Percentiles rank a stretch among this genome's conserved stretches.
Conservation (phyloP, 2,113 vertebrate genomes). For the Phoxinus phoxinus region DNA sequence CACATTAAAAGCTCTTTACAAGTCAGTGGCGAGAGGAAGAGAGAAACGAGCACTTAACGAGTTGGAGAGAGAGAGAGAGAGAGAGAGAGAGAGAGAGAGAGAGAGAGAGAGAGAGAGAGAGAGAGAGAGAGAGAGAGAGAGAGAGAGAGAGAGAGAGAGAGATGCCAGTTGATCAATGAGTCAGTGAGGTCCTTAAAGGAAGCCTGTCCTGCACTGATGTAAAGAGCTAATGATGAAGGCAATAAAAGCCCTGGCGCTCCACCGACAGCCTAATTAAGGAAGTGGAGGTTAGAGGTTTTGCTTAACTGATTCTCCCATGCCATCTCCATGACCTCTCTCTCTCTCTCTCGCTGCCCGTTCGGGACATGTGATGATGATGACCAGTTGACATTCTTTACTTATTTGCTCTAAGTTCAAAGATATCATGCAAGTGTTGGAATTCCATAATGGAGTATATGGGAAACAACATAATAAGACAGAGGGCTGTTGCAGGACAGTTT, state of each 20-base stretch:
- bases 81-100: too few relatives aligned
- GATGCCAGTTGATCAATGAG: slow-evolving; percentile 80
- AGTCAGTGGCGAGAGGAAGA: slow-evolving; percentile 86
- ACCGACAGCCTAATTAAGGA: slow-evolving; percentile 84
- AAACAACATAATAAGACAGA: too few relatives aligned
- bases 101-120: too few relatives aligned
- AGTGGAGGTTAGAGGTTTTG: slow-evolving; percentile 60
- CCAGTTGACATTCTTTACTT: background rate
- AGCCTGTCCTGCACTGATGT: slow-evolving; percentile 65
- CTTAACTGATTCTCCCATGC: slow-evolving; percentile 52
- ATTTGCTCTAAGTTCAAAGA: background rate
- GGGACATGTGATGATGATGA: background rate
- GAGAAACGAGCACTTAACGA: slow-evolving; percentile 83
- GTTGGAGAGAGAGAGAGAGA: slow-evolving; percentile 63
- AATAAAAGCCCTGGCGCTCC: slow-evolving; percentile 71
- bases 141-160: slow-evolving; percentile 61
- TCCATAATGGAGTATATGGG: background rate
- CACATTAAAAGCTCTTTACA: slow-evolving; percentile 95
- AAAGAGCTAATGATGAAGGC: slow-evolving; percentile 68
- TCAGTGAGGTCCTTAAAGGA: slow-evolving; percentile 77
- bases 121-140: background rate
- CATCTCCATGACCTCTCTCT: slow-evolving; percentile 12
- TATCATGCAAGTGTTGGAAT: background rate
- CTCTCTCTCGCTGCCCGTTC: slow-evolving; percentile 5
- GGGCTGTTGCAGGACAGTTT: background rate